These are phyloP conservation scores for Xenentodon cancila DNA, from an alignment of 2,797 vertebrate genomes.

Conservation along the genomic window DNA sequence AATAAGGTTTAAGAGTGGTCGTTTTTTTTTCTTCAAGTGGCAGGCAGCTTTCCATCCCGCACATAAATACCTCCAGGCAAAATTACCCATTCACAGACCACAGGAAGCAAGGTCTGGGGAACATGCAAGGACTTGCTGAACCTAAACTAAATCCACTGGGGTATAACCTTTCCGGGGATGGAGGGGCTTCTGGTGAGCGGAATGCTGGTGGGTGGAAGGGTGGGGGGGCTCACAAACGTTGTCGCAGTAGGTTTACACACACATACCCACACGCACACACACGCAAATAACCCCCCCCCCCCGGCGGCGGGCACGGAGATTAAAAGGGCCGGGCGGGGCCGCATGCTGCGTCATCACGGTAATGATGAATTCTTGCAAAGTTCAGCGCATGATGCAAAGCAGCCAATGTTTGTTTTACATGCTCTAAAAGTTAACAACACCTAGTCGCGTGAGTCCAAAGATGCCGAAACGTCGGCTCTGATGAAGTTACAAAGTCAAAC, in stretches of 20 bases:
- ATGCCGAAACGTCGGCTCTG: not conserved
- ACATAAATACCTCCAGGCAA: slow-evolving; percentile 54
- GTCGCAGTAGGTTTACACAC: slow-evolving; percentile 38
- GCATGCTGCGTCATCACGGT: slow-evolving; percentile 71
- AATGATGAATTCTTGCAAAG: slow-evolving; percentile 61
- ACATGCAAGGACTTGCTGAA: slow-evolving; percentile 62
- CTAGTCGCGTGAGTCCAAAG: no score
- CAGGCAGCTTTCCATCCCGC: slow-evolving; percentile 16
- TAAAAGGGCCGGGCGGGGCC: slow-evolving; percentile 41
- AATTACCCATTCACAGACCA: slow-evolving; percentile 47
- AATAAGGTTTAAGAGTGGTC: not conserved
- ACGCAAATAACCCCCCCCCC: slow-evolving; percentile 11
- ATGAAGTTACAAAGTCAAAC: not conserved
- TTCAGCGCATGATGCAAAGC: slow-evolving; percentile 35
- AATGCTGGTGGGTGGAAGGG: no score
- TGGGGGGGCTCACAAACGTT: no score
- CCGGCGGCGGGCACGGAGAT: slow-evolving; percentile 13
- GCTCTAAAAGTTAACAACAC: no score
- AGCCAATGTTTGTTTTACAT: not conserved
- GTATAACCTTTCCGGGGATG: slow-evolving; percentile 22
- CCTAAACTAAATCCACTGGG: slow-evolving; percentile 40
- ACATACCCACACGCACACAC: slow-evolving; percentile 25
- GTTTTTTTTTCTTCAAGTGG: not conserved
- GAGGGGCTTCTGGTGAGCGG: slow-evolving; percentile 11
- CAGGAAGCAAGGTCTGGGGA: slow-evolving; percentile 54